Evolutionary conservation across 2,113 vertebrate genomes (phyloP), one percentile per base, ranked within the genome.

Genomic region (Trogon surrucura): DNA sequence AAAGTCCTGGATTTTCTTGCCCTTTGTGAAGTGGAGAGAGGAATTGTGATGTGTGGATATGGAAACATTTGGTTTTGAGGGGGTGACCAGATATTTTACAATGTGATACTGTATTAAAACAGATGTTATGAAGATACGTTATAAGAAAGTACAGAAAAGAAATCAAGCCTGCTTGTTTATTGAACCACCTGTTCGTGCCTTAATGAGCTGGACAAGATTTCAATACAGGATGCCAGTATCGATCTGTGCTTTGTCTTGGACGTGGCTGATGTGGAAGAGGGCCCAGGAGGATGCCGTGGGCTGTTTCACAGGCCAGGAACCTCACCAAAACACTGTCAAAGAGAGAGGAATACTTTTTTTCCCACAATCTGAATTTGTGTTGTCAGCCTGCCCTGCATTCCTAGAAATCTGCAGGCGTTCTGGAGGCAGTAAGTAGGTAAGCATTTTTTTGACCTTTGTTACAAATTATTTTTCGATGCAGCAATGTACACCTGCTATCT

Each of bases 231-330:
- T 92, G 91, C 86, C 95, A 91, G 0, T 91, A 88, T 91, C 29
- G 57, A 91, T 92, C 86, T 91, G 56, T 86, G 83, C 95, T 84
- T 89, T 94, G 88, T 93, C 85, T 85, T 91, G 93, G 94, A 89
- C 0, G 16, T 70, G 80, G 44, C 91, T 84, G 65, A 48, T 86
- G 32, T 91, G 78, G 93, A 95, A 92, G 89, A 93, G 65, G 13
- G 77, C 57, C 7, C 90, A 81, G 81, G 70, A 93, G 51, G 83
- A 81, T 4, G 2, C 61, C 27, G 8, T 74, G 77, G 57, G 36
- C 80, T 84, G 34, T 62, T 16, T 89, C 69, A 60, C 61, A 34
- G 50, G 83, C 56, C 75, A 66, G 67, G 62, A 95, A 80, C 72
- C 64, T 48, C 72, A 83, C 38, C 56, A 84, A 78, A 80, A 80